Evolutionary conservation across 2,113 vertebrate species (phyloP).

Genomic region (western clawed frog (Xenopus tropicalis)): UCB_Xtro_10.0 CM004446.2:106042501-106043000

Average conservation of each 20-base stretch:
- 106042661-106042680: conserved; percentile 48
- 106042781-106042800: conserved; percentile 59
- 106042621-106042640: conserved; percentile 42
- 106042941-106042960: conserved; percentile 95
- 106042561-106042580: conserved; percentile 31
- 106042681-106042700: conserved; percentile 45
- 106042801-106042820: conserved; percentile 62
- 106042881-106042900: conserved; percentile 79
- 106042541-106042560: conserved; percentile 35
- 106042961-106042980: conserved; percentile 83
- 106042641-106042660: conserved; percentile 46
- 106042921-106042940: conserved; percentile 97
- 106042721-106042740: conserved; percentile 57
- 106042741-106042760: conserved; percentile 55
- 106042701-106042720: conserved; percentile 58
- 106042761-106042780: conserved; percentile 59
- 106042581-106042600: conserved; percentile 46
- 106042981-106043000: conserved; percentile 88
- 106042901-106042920: conserved; percentile 97
- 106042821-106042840: conserved; percentile 67
- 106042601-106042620: conserved; percentile 33
- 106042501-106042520: conserved; percentile 40
- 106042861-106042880: conserved; percentile 83
- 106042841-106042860: conserved; percentile 53
- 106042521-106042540: conserved; percentile 30